Percentiles rank a stretch among this genome's conserved stretches.
Conservation (phyloP, 2,113 vertebrate genomes). For the Chaetura pelagica region DNA sequence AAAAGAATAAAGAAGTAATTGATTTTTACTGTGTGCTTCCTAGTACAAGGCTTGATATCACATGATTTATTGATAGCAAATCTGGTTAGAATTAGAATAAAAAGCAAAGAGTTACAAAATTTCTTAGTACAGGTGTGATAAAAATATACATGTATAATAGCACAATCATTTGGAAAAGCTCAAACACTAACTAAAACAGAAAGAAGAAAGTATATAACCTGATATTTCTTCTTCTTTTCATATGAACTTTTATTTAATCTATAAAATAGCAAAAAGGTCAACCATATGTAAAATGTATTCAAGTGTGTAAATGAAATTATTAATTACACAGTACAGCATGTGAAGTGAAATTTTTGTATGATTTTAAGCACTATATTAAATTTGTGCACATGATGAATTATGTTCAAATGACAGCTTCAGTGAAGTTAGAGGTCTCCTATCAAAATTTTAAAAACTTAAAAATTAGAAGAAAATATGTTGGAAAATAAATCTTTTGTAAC, state of each 20-base stretch:
- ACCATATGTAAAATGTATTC: background rate
- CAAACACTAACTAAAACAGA: background rate
- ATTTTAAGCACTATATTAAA: background rate
- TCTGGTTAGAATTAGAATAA: background rate
- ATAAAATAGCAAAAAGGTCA: background rate
- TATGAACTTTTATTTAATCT: background rate
- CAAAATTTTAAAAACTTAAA: background rate
- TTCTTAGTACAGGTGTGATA: background rate
- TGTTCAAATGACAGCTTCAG: fast-evolving
- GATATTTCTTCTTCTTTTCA: background rate
- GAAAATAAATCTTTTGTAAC: background rate
- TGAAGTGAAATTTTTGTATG: background rate
- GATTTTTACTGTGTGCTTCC: background rate
- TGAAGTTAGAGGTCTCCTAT: background rate
- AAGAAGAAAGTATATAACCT: background rate
- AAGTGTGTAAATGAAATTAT: background rate
- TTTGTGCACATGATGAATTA: background rate
- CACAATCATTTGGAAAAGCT: background rate
- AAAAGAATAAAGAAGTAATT: background rate
- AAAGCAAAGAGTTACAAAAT: background rate
- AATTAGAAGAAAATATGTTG: background rate
- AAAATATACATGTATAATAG: background rate
- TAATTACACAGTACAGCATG: background rate
- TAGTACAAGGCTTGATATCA: background rate
- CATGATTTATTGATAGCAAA: background rate